These are phyloP conservation scores for Portunus trituberculatus DNA, from an alignment of 1,140 invertebrate species.

Conservation along the genomic window DNA sequence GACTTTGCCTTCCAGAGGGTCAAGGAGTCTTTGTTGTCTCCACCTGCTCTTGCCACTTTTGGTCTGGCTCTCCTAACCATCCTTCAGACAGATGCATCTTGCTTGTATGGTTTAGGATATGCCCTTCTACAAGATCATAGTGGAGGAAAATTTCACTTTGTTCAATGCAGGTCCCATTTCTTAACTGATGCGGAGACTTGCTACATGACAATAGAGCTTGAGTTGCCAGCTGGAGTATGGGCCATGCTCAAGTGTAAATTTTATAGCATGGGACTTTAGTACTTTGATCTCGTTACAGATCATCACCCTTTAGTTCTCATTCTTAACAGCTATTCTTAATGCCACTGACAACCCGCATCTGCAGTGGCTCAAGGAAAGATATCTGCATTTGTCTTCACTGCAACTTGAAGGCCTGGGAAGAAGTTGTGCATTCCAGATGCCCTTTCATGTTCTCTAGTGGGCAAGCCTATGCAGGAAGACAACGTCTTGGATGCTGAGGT, in stretches of 20 bases:
- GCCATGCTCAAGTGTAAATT: no score
- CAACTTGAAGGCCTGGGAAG: background rate
- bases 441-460: background rate
- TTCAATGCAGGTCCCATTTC: no score
- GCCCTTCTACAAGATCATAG: conserved; percentile 15
- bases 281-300: no score
- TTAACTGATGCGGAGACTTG: no score
- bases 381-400: conserved; percentile 12
- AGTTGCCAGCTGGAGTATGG: no score
- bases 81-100: background rate
- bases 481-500: no score
- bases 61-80: background rate
- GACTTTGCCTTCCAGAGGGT: background rate
- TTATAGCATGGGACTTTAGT: no score
- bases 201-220: no score
- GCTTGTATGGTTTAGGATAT: conserved; percentile 29
- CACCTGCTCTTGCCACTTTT: background rate
- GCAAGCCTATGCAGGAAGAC: background rate
- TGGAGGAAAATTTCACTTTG: no score
- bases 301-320: no score
- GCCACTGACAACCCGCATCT: conserved; percentile 35
- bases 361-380: conserved; percentile 26
- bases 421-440: background rate
- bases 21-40: background rate
- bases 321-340: no score